Base-by-base conservation (phyloP, 1,140 invertebrate species). In the Caenorhabditis briggsae region DNA sequence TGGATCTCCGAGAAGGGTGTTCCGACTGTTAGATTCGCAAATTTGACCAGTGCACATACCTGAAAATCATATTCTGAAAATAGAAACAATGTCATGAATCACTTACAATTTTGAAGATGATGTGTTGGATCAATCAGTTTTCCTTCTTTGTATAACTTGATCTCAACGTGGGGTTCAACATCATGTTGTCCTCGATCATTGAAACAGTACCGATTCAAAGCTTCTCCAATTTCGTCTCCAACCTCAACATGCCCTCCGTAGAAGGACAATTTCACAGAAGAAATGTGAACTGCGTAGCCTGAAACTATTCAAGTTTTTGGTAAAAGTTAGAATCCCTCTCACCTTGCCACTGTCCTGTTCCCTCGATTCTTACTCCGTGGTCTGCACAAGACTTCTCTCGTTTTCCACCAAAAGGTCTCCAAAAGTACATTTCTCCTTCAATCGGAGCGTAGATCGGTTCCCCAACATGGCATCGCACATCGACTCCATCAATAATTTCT, bases 21-120 rank as follows among this genome's bases (percentile, higher is more conserved):
- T 92, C n/a, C 85, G 86, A 46, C 64, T 82, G 82, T 92, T 92
- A 5, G 92, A 91, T 82, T 92, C 92, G 70, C 91, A 92, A 25
- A 92, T 92, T 83, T 92, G 92, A 16, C 92, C 92, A 16, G 91
- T 92, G 65, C 91, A 92, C 90, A 92, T 92, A 83, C 91, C 91
- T 91, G 61, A 89, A 89, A 82, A 16, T 23, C 16, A 41, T n/a
- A 50, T 46, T 46, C 3, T 18, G 14, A 16, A 23, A n/a, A 20
- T 41, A 16, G 0, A 82, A 65, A 12, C 41, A 14, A 41, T 56
- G 25, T 18, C 16, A 2, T 2, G 41, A 14, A 43, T 46, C 20
- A 50, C 85, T 88, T 61, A 91, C 91, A 92, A 84, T 92, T 89
- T 61, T 89, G 89, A 48, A 92, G 87, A 87, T 92, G 91, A 82